Percentiles rank a stretch among this genome's conserved stretches.
Conservation (phyloP, 2,888 invertebrate genomes). For the Iselma pallidipennis region DNA sequence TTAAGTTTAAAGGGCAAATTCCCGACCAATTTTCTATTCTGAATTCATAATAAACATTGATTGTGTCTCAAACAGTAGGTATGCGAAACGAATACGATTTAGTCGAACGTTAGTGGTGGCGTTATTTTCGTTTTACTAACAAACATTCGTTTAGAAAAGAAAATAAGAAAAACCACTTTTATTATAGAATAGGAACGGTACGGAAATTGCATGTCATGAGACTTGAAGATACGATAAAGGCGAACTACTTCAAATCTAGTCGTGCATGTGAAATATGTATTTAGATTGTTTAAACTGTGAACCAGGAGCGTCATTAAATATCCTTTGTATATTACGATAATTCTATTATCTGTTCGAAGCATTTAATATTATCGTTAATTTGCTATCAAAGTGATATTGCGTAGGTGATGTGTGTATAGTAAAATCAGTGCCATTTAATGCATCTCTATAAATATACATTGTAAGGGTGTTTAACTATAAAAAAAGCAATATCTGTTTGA, state of each 20-base stretch:
- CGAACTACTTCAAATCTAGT: conserved; percentile 10
- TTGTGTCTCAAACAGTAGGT: background rate
- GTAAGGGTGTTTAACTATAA: too few species aligned
- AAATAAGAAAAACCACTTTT: background rate
- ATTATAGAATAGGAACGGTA: background rate
- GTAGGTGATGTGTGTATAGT: conserved; percentile 9
- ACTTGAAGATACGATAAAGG: conserved; percentile 17
- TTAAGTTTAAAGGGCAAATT: too few species aligned
- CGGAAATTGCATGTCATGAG: conserved; percentile 6
- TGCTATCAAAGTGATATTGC: conserved; percentile 17
- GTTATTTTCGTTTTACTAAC: background rate
- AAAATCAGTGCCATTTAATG: background rate
- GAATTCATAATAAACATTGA: background rate
- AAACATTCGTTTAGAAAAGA: too few species aligned
- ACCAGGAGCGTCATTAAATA: conserved; percentile 19
- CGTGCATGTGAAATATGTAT: conserved; percentile 17
- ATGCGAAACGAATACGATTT: background rate
- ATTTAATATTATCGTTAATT: conserved; percentile 18
- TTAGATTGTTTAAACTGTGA: conserved; percentile 24
- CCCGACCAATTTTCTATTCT: background rate
- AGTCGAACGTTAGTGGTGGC: too few species aligned
- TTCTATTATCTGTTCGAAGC: conserved; percentile 18
- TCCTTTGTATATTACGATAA: conserved; percentile 23
- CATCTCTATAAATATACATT: background rate
- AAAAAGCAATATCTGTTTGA: too few species aligned